These are phyloP conservation scores for Rotaria macrura DNA, from an alignment of 2,888 invertebrate species.

Conservation along the genomic window DNA sequence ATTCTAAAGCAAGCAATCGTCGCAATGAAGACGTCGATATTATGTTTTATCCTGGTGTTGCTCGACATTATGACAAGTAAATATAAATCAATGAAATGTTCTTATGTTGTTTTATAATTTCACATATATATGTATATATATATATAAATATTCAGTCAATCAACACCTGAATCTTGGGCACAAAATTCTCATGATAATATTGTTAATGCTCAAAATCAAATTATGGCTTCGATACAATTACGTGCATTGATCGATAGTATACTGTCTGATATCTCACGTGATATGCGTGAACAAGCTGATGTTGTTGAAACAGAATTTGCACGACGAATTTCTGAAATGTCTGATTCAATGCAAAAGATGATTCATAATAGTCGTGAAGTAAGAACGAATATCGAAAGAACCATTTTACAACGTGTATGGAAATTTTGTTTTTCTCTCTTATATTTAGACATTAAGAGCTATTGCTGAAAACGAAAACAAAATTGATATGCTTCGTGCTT, in stretches of 20 bases:
- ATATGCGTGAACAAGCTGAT: conserved; percentile 71
- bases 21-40: conserved; percentile 60
- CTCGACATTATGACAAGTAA: conserved; percentile 65
- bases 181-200: conserved; percentile 69
- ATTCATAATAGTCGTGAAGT: neutral
- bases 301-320: conserved; percentile 66
- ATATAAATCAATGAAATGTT: conserved; percentile 38
- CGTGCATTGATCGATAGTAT: conserved; percentile 63
- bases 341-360: conserved; percentile 52
- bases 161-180: conserved; percentile 73
- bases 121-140: too few relatives aligned
- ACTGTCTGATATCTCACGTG: conserved; percentile 65
- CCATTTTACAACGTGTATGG: too few relatives aligned
- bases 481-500: conserved; percentile 61
- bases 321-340: conserved; percentile 61
- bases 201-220: conserved; percentile 63
- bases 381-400: neutral
- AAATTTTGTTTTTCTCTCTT: neutral
- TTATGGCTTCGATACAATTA: conserved; percentile 64
- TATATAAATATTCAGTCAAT: conserved; percentile 61
- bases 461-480: conserved; percentile 67
- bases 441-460: conserved; percentile 59
- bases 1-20: conserved; percentile 61
- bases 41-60: conserved; percentile 69
- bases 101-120: conserved; percentile 13